Base-by-base conservation (phyloP, 2,113 vertebrate genomes). In the Melanerpes formicivorus region DNA sequence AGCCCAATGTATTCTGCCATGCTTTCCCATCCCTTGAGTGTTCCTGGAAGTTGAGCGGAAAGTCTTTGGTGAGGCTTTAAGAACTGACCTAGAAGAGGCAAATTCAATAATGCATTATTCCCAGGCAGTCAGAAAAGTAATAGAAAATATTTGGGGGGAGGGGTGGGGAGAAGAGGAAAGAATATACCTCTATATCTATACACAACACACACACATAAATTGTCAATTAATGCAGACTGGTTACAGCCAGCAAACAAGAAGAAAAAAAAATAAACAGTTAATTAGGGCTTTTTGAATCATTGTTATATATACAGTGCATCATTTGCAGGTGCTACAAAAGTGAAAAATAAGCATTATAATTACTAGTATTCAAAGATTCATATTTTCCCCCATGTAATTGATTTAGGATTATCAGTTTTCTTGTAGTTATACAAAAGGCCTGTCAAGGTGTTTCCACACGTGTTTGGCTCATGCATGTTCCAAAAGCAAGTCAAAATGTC, bases 341-440 rank as follows among this genome's bases (percentile, higher is more conserved):
- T 99, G 98, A 99, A 99, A 99, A 99, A 99, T 99, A 99, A 98
- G 99, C 98, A 98, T 98, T 99, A 99, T 99, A 99, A 99, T 99
- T 99, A 99, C 98, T 98, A 98, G 98, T 98, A 99, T 99, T 99
- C 99, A 99, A 99, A 99, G 99, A 99, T 98, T 98, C 98, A 97
- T 98, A 98, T 98, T 98, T 98, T 97, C 97, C 97, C 96, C 96
- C 91, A 84, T 26, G 97, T 98, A 98, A 98, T 98, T 98, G 98
- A 98, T 98, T 98, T 98, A 98, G 98, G 98, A 99, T 99, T 99
- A 99, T 99, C 98, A 98, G 98, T 98, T 98, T 99, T 98, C 98
- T 99, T 98, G 98, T 99, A 98, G 98, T 98, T 98, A 98, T 98
- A 98, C 98, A 98, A 98, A 98, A 98, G 96, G 97, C 97, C 98